Evolutionary conservation across 2,797 vertebrate genomes (phyloP).

Genomic region (Cephalopachus bancanus): DNA sequence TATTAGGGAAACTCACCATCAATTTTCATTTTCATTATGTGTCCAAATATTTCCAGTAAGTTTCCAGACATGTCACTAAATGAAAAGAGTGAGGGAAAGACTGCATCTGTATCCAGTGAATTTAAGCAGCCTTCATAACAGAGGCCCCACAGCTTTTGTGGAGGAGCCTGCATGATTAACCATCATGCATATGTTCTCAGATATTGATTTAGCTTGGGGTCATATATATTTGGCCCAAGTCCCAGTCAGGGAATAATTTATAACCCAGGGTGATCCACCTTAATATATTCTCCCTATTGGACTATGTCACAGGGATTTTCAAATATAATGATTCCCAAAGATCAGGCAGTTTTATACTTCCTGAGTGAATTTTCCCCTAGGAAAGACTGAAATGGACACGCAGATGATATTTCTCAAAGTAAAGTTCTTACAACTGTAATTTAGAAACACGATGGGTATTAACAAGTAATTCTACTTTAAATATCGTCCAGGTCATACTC

Average conservation of each 20-base stretch:
- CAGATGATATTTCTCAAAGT: conserved; percentile 27
- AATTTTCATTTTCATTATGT: neutral
- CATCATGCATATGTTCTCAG: neutral
- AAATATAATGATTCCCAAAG: conserved; percentile 55
- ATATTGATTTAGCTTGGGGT: neutral
- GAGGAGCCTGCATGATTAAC: neutral
- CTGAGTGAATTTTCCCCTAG: neutral
- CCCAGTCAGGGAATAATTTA: conserved; percentile 34
- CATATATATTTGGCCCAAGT: neutral
- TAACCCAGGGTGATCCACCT: conserved; percentile 49
- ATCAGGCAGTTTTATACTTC: conserved; percentile 42
- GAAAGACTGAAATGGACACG: conserved; percentile 19
- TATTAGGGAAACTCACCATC: neutral
- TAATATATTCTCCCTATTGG: conserved; percentile 37
- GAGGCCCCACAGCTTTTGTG: neutral
- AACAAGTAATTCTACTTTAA: conserved; percentile 48
- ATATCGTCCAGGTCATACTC: neutral
- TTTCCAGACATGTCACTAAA: neutral
- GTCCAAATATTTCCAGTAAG: conserved; percentile 28
- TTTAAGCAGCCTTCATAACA: conserved; percentile 33
- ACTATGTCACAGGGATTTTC: conserved; percentile 47
- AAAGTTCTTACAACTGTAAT: conserved; percentile 44
- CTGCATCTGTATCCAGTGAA: neutral
- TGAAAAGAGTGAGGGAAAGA: neutral
- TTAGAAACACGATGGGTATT: conserved; percentile 46